Evolutionary conservation across 2,888 invertebrate genomes (phyloP).

Genomic region (Sesia bembeciformis): DNA sequence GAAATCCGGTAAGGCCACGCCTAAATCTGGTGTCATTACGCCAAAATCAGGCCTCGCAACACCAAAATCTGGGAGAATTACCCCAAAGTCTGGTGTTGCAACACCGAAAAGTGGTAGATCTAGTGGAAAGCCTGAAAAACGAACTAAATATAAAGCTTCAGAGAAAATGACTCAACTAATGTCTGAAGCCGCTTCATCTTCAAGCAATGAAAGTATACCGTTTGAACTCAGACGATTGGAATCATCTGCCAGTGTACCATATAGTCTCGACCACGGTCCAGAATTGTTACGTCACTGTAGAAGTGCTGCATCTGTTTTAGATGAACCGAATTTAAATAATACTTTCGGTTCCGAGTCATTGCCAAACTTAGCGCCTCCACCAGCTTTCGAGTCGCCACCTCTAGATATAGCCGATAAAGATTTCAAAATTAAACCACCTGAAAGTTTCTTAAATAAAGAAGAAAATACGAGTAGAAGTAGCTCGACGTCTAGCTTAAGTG

Average conservation of each 20-base stretch:
- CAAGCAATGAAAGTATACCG: conserved; percentile 74
- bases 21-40: conserved; percentile 57
- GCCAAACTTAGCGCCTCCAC: conserved; percentile 80
- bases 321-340: conserved; percentile 69
- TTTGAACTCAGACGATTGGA: conserved; percentile 66
- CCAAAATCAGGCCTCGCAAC: conserved; percentile 61
- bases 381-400: conserved; percentile 74
- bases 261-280: conserved; percentile 71
- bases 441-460: conserved; percentile 62
- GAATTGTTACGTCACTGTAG: conserved; percentile 69
- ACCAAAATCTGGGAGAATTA: conserved; percentile 56
- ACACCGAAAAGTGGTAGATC: conserved; percentile 76
- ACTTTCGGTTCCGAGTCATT: conserved; percentile 79
- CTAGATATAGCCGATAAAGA: conserved; percentile 66
- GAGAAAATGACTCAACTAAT: conserved; percentile 70
- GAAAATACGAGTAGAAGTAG: conserved; percentile 58
- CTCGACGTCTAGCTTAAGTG: conserved; percentile 82
- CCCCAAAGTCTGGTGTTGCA: conserved; percentile 59
- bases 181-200: conserved; percentile 75
- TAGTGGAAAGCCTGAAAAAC: conserved; percentile 62
- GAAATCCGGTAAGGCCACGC: conserved; percentile 61
- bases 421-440: conserved; percentile 67
- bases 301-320: conserved; percentile 72
- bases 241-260: conserved; percentile 78
- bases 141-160: conserved; percentile 61